Evolutionary conservation across 2,797 vertebrate genomes (phyloP), one percentile per base, ranked within the genome.

Genomic region (Zenarchopterus dispar): DNA sequence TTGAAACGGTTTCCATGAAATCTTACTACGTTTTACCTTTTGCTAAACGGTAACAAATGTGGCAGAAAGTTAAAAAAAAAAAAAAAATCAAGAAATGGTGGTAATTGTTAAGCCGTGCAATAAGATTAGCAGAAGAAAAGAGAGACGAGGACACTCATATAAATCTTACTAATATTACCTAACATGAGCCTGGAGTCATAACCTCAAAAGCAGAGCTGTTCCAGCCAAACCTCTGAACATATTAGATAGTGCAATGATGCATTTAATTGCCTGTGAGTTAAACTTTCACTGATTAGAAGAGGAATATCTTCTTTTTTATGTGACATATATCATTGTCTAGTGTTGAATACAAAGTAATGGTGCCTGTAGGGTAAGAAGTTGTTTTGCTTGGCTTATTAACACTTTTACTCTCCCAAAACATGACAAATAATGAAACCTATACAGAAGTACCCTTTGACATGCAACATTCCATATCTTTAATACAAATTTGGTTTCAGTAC

Each of bases 261-360:
- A 50, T 58, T 62, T 48, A 60, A 56, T 56, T 60, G 17, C 28
- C 18, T 16, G 6, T 41, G 22, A 54, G 21, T 64, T 62, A 26
- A 51, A 47, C 42, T 18, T 24, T 23, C 26, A 22, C 16, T 21
- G 4, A 43, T 26, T 49, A 58, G 36, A 61, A 7, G 15, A 24
- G 49, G 19, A 23, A 39, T 33, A 10, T 53, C 4, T n/a, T 23
- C 36, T 23, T 24, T 45, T 23, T 36, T 24, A 31, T 54, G 21
- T 9, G 4, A 26, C 2, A 16, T 36, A 33, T 33, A 8, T 11
- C 8, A 26, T 28, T 17, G 3, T 21, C 8, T 41, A 6, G 42
- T 8, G 39, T 21, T 61, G 49, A 21, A 28, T 41, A 5, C 19
- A 44, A 43, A 64, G 16, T 50, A 33, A 45, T 62, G 39, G 4